phyloP scores from a whole-genome alignment of 1,140 invertebrate genomes.

The Gyrodactylus bullatarudis region DNA sequence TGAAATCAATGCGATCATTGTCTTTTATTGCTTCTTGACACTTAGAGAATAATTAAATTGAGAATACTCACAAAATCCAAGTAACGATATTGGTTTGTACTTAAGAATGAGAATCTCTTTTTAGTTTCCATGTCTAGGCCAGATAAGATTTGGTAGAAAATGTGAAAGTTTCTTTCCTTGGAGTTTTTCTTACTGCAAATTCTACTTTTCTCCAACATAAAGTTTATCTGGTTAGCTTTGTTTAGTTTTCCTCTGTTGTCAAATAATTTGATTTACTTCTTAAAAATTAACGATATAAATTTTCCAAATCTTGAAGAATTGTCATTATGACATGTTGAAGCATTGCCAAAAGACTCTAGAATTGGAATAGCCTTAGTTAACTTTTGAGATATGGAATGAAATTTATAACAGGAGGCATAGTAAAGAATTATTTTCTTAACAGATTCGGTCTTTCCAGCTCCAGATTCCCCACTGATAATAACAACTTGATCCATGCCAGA shows the following conservation, averaged over 20 bases:
- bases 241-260: not conserved
- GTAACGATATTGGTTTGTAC: not conserved
- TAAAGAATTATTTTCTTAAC: slow-evolving; percentile 91
- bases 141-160: not conserved
- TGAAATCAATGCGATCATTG: not conserved
- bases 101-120: not conserved
- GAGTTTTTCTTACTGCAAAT: not conserved
- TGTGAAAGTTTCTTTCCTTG: not conserved
- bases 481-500: not conserved
- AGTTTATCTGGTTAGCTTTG: not conserved
- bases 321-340: slow-evolving; percentile 88
- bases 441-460: slow-evolving; percentile 89
- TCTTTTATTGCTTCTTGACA: not conserved
- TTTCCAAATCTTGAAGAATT: slow-evolving; percentile 88
- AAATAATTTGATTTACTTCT: not conserved
- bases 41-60: not conserved
- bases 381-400: not conserved
- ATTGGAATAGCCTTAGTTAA: slow-evolving; percentile 23
- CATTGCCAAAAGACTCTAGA: slow-evolving; percentile 64
- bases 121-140: not conserved
- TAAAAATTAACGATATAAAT: slow-evolving; percentile 37
- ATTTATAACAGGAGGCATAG: slow-evolving; percentile 32
- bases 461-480: slow-evolving; percentile 36
- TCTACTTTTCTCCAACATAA: not conserved
- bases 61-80: not conserved